Evolutionary conservation across 2,797 vertebrate species (phyloP), one percentile per base, ranked within the genome.

Genomic region (Bucorvus abyssinicus): DNA sequence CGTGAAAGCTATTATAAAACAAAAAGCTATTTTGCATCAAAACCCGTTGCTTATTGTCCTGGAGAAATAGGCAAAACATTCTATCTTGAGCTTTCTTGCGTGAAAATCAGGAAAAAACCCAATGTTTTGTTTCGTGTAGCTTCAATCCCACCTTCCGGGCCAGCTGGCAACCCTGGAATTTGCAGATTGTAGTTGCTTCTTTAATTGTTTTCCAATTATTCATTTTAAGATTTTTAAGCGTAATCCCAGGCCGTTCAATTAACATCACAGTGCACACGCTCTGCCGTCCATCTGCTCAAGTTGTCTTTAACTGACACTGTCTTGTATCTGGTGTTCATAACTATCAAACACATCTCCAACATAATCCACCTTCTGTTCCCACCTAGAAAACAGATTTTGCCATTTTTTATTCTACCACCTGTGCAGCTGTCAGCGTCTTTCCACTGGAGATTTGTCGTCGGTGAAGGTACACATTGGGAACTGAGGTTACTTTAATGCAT

Each of bases 331-430:
- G 56, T 94, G 96, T 97, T 96, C 75, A 20, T 85, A 96, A 93
- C 96, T 92, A 95, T 94, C 95, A 95, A 90, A 68, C 95, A 87
- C 84, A 87, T 74, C 55, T 97, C 67, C 53, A 90, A 84, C 68
- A 90, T 84, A 94, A 90, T 79, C 93, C 68, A 91, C 94, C 94
- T 97, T 97, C 97, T 98, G 96, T 96, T 97, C 95, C 87, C 84
- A 76, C 67, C 87, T 95, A 80, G 92, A 89, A 97, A 97, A 95
- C 88, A 97, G 80, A 88, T 90, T 95, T 97, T 86, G 55, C 76
- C 78, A 69, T 87, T 96, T 86, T 97, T 96, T 88, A 60, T 80
- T 90, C 75, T 77, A 95, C 79, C 60, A 93, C 84, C 90, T 96
- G 91, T 94, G 90, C 89, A 86, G 47, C 73, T 93, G 88, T 87